Base-by-base conservation (phyloP, 2,888 invertebrate species). In the Acanthosepion esculentum region DNA sequence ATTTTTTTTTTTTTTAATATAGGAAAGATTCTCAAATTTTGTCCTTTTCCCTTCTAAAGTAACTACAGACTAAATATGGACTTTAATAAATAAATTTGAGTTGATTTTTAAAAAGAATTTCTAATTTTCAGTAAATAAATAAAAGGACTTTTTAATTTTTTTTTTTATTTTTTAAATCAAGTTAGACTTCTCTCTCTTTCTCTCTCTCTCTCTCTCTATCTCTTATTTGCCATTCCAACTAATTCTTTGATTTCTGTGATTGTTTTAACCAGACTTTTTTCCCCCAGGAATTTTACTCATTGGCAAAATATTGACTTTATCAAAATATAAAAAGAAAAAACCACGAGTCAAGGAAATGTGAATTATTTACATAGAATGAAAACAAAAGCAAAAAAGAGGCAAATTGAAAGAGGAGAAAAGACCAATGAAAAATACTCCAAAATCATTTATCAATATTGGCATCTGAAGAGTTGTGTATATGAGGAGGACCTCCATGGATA, bases 191-290 rank as follows among this genome's bases (percentile, higher is more conserved):
- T n/a, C n/a, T n/a, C n/a, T n/a, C n/a, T n/a, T n/a, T n/a, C n/a
- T n/a, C n/a, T n/a, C n/a, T n/a, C n/a, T n/a, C n/a, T n/a, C n/a
- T n/a, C n/a, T n/a, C n/a, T 92, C 29, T 48, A 26, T 92, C 20
- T 92, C 48, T 50, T 23, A 48, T n/a, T 10, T 78, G n/a, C 78
- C 78, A 78, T 78, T 78, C 78, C n/a, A 78, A 5, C 15, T 78
- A 78, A 78, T 78, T 78, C 10, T 78, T n/a, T 78, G n/a, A 78
- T n/a, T 78, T 78, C n/a, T 78, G 18, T 78, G n/a, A 78, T n/a
- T 78, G 78, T 78, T 33, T 78, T 78, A 78, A 78, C n/a, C 78
- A 78, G 78, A 78, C n/a, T n/a, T 78, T 78, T 78, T 78, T 78
- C 18, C 41, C n/a, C 78, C 78, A n/a, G n/a, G 78, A 33, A 78